phyloP scores from a whole-genome alignment of 2,797 vertebrate species.

The Sebastes oblongus region DNA sequence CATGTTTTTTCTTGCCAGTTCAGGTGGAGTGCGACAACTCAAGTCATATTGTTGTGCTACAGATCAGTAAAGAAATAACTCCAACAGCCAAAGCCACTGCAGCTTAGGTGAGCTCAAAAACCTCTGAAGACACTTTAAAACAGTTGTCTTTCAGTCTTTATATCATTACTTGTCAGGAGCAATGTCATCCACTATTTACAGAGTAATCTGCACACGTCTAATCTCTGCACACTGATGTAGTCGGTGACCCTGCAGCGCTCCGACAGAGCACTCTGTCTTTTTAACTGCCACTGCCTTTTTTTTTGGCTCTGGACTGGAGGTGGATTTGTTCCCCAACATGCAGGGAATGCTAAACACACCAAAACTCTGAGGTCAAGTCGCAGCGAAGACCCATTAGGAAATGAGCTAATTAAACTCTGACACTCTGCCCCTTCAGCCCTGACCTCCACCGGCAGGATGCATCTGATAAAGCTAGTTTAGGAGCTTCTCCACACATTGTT shows the following conservation, averaged over 20 bases:
- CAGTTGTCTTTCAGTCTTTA: conserved; percentile 8
- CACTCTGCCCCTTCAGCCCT: conserved; percentile 34
- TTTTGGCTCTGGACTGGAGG: conserved; percentile 25
- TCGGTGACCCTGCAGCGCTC: conserved; percentile 34
- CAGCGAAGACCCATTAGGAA: conserved; percentile 49
- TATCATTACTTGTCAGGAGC: conserved; percentile 22
- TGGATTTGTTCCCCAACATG: conserved; percentile 48
- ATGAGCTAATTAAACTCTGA: conserved; percentile 67
- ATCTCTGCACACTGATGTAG: conserved; percentile 27
- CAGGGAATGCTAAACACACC: conserved; percentile 55
- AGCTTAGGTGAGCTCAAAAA: not conserved
- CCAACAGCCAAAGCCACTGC: conserved; percentile 14
- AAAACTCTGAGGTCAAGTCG: conserved; percentile 41
- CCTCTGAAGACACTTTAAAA: conserved; percentile 8
- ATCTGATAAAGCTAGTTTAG: conserved; percentile 37
- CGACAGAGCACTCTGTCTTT: conserved; percentile 20
- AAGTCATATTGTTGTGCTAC: conserved; percentile 12
- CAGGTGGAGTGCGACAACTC: conserved; percentile 37
- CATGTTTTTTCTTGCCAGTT: conserved; percentile 23
- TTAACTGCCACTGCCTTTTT: conserved; percentile 26
- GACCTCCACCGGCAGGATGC: conserved; percentile 47
- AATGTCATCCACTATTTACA: conserved; percentile 24
- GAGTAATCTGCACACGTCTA: conserved; percentile 37
- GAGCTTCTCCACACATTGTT: conserved; percentile 16
- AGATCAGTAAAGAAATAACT: conserved; percentile 25